Evolutionary conservation across 2,888 invertebrate species (phyloP).

Genomic region (Stenodera caucasica): DNA sequence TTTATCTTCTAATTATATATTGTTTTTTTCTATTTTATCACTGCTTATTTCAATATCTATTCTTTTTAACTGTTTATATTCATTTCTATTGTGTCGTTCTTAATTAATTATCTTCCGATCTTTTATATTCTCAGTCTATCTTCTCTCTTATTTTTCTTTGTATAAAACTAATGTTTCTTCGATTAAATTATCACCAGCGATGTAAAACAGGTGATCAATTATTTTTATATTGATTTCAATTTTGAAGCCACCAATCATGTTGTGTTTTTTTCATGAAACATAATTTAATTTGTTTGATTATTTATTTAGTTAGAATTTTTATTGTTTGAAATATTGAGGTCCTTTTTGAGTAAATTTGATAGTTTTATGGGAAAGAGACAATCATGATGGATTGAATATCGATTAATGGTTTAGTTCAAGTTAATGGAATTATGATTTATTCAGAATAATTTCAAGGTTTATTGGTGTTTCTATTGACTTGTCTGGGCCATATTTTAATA

Average conservation of each 20-base stretch:
- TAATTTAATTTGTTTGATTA: background rate
- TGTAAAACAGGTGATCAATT: background rate
- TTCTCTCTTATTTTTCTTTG: background rate
- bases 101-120: background rate
- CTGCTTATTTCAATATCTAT: background rate
- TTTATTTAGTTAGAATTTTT: background rate
- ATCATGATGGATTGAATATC: background rate
- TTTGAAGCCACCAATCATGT: background rate
- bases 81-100: background rate
- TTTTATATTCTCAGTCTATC: background rate
- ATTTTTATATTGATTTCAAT: background rate
- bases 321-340: background rate
- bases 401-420: conserved; percentile 1
- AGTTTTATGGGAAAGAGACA: background rate
- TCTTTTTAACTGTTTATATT: background rate
- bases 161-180: conserved; percentile 11
- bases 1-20: background rate
- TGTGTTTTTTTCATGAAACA: background rate
- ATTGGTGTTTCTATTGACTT: conserved; percentile 1
- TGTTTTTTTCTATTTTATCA: background rate
- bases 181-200: conserved; percentile 45
- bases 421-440: background rate
- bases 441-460: background rate
- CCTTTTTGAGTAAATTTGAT: background rate
- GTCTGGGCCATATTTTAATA: background rate